These are phyloP conservation scores for Solenodon paradoxus DNA, from an alignment of 2,113 vertebrate genomes.

Conservation along the genomic window DNA sequence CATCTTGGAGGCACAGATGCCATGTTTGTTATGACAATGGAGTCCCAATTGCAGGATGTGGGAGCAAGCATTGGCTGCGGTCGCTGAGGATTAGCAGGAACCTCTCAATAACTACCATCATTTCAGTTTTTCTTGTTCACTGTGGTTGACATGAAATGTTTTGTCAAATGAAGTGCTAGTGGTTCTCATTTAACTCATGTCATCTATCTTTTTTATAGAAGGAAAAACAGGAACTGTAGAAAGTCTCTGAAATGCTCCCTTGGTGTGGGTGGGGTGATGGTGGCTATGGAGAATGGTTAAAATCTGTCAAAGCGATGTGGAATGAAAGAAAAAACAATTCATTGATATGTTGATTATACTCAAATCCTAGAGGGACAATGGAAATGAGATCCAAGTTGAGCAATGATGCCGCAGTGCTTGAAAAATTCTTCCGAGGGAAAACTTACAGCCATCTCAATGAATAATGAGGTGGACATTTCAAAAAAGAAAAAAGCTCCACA, in stretches of 20 bases:
- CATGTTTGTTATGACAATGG: rapidly evolving
- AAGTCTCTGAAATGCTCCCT: no score
- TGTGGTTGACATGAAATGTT: not conserved
- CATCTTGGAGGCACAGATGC: rapidly evolving
- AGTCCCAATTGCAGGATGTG: rapidly evolving
- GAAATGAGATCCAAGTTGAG: conserved; percentile 25
- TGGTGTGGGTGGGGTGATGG: no score
- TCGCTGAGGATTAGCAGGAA: not conserved
- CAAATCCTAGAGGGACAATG: not conserved
- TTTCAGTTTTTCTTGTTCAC: not conserved
- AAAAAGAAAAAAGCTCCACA: not conserved
- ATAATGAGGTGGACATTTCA: not conserved
- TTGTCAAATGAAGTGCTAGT: conserved; percentile 34
- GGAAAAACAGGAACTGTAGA: not conserved
- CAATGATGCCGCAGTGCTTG: not conserved
- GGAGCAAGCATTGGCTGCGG: not conserved
- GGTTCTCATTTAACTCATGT: not conserved
- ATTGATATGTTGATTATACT: not conserved
- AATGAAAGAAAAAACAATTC: not conserved
- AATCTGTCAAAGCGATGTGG: conserved; percentile 12
- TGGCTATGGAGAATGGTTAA: not conserved
- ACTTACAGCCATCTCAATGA: conserved; percentile 25
- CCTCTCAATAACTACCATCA: not conserved
- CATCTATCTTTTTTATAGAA: not conserved
- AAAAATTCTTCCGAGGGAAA: not conserved